Evolutionary conservation across 2,888 invertebrate species (phyloP).

Genomic region (Nymphalis polychloros): DNA sequence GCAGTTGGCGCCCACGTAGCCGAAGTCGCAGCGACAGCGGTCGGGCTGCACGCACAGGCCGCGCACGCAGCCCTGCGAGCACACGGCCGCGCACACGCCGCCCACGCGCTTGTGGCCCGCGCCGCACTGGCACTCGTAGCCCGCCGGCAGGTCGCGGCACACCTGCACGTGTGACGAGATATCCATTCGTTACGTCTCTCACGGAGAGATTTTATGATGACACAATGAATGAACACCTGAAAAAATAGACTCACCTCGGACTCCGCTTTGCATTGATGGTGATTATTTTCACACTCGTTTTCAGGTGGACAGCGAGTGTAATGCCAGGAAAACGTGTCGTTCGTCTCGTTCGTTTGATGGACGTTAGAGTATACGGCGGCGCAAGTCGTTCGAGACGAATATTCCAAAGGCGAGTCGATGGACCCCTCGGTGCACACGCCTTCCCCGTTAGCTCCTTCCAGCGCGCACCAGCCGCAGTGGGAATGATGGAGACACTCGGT

Average conservation of each 20-base stretch:
- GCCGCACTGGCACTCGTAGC: slow-evolving; percentile 94
- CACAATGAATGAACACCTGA: too few species aligned
- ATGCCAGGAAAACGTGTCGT: slow-evolving; percentile 89
- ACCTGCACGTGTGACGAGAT: slow-evolving; percentile 60
- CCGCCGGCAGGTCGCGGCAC: slow-evolving; percentile 90
- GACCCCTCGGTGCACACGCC: slow-evolving; percentile 96
- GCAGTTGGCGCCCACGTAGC: slow-evolving; percentile 96
- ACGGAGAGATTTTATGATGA: too few species aligned
- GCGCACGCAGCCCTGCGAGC: slow-evolving; percentile 91
- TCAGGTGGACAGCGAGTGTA: slow-evolving; percentile 95
- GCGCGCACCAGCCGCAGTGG: slow-evolving; percentile 97
- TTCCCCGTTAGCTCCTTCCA: slow-evolving; percentile 84
- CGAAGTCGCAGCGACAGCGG: slow-evolving; percentile 94
- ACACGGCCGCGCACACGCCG: slow-evolving; percentile 89
- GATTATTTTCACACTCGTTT: slow-evolving; percentile 94
- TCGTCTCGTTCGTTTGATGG: slow-evolving; percentile 61
- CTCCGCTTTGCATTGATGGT: slow-evolving; percentile 93
- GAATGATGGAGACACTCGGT: slow-evolving; percentile 92
- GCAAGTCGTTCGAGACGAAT: slow-evolving; percentile 81
- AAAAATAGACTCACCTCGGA: slow-evolving; percentile 83
- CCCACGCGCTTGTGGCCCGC: slow-evolving; percentile 84
- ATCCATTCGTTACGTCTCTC: background rate
- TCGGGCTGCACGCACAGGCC: slow-evolving; percentile 92
- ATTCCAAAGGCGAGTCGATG: slow-evolving; percentile 85
- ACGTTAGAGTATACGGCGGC: slow-evolving; percentile 75